Evolutionary conservation across 2,113 vertebrate species (phyloP).

Genomic region (Melanotaenia duboulayi): DNA sequence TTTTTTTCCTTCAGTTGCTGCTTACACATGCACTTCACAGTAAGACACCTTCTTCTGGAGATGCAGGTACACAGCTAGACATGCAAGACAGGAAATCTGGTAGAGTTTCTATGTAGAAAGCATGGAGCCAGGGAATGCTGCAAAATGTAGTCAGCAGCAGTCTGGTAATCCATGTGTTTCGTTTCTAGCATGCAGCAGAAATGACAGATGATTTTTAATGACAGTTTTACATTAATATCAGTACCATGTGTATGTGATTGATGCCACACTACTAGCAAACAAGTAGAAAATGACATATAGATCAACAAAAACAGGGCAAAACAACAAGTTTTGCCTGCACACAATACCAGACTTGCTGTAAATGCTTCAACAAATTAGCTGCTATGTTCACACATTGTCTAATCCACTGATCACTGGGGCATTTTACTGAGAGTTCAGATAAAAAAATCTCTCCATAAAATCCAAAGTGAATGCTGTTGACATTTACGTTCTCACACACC

Average conservation of each 20-base stretch:
- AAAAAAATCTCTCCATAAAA: too few relatives aligned
- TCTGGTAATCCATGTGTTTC: not conserved
- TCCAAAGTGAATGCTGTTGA: not conserved
- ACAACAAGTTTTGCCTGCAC: not conserved
- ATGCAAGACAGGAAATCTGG: not conserved
- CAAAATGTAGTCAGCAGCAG: not conserved
- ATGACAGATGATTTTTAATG: not conserved
- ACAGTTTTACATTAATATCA: not conserved
- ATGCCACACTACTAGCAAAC: not conserved
- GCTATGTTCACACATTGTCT: too few relatives aligned
- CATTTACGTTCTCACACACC: not conserved
- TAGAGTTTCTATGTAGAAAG: not conserved
- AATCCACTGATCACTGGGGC: not conserved
- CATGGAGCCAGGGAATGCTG: not conserved
- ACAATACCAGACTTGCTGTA: too few relatives aligned
- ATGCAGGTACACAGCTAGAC: not conserved
- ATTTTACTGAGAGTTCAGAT: too few relatives aligned
- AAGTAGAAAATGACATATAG: not conserved
- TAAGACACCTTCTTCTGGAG: not conserved
- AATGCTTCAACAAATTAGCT: too few relatives aligned
- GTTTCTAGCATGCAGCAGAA: too few relatives aligned
- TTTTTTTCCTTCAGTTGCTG: not conserved
- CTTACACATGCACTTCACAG: slow-evolving; percentile 1
- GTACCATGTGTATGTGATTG: not conserved
- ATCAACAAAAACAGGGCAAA: not conserved